Percentiles rank a stretch among this genome's conserved stretches.
Evolutionary conservation across 2,888 invertebrate genomes (phyloP).

Genomic region (Agapostemon virescens): DNA sequence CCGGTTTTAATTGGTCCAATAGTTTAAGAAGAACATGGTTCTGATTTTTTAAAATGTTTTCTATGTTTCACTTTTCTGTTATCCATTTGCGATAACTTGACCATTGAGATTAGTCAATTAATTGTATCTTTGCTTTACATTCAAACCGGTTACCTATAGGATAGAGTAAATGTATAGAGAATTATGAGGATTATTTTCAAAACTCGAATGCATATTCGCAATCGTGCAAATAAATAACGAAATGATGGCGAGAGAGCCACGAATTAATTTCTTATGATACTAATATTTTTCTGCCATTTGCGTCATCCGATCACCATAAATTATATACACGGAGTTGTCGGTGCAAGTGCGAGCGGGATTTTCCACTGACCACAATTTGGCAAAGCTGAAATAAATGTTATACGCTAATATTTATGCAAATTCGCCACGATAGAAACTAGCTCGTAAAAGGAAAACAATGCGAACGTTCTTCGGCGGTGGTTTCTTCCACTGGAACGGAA

Average conservation of each 20-base stretch:
- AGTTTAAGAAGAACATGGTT: too few relatives aligned
- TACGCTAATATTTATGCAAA: conserved; percentile 4
- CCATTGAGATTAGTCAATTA: too few relatives aligned
- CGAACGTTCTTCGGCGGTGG: not conserved
- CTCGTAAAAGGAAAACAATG: not conserved
- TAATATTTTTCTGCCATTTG: not conserved
- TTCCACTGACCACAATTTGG: not conserved
- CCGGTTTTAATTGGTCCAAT: too few relatives aligned
- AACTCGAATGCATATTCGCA: not conserved
- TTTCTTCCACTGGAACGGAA: not conserved
- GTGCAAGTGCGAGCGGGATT: not conserved
- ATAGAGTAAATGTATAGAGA: too few relatives aligned
- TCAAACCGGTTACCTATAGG: too few relatives aligned
- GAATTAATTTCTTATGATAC: not conserved
- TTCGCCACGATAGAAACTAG: not conserved
- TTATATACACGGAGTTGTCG: not conserved
- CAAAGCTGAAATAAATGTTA: conserved; percentile 3
- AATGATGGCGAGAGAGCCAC: not conserved
- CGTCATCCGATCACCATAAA: not conserved
- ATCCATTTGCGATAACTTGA: too few relatives aligned
- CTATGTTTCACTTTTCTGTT: too few relatives aligned
- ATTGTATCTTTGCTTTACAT: too few relatives aligned
- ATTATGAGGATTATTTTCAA: too few relatives aligned
- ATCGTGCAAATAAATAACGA: not conserved
- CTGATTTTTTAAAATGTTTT: too few relatives aligned